Base-by-base conservation (phyloP, 2,888 invertebrate species). In the Nemoura dubitans region DNA sequence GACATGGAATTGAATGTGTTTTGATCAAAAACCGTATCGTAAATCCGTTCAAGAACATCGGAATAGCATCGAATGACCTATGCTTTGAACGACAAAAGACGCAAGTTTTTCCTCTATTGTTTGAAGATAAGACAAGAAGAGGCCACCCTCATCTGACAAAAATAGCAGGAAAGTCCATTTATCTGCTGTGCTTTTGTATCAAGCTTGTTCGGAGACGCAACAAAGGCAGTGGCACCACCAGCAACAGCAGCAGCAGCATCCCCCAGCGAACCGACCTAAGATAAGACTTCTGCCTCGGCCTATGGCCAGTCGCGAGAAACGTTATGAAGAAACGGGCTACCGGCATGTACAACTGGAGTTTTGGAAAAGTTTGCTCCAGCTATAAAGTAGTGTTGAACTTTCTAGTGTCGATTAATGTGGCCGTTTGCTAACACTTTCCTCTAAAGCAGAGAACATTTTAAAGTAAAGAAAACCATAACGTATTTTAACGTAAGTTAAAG, bases 41-140 rank as follows among this genome's bases (percentile, higher is more conserved):
- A 21, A 59, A 7, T 14, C 59, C 59, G 59, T 59, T 21, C 21
- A 59, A 14, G 78, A 78, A 25, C 25, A 26, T 10, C 78, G 26
- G 1, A 7, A 78, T 26, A 78, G 26, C 28, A 14, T 78, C 78
- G 78, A 78, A 30, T 81, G 81, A 81, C 81, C 81, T 81, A 30
- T 21, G 81, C 26, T 30, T 28, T 28, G n/a, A 29, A 78, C 26
- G 78, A 81, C 81, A 81, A 81, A 81, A 81, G 81, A 81, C 81
- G 26, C 78, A 28, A 27, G 81, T 29, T n/a, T 29, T 81, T 28
- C 28, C n/a, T 29, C 28, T 81, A 81, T 81, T 81, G 81, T 81
- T 81, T 81, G n/a, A 30, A 81, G 81, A 81, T 81, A 81, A 81
- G 81, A 81, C 29, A 81, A n/a, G 30, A 81, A 81, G 81, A 81